These are phyloP conservation scores for Chionodraco myersi DNA, from an alignment of 2,113 vertebrate species.

Conservation along the genomic window DNA sequence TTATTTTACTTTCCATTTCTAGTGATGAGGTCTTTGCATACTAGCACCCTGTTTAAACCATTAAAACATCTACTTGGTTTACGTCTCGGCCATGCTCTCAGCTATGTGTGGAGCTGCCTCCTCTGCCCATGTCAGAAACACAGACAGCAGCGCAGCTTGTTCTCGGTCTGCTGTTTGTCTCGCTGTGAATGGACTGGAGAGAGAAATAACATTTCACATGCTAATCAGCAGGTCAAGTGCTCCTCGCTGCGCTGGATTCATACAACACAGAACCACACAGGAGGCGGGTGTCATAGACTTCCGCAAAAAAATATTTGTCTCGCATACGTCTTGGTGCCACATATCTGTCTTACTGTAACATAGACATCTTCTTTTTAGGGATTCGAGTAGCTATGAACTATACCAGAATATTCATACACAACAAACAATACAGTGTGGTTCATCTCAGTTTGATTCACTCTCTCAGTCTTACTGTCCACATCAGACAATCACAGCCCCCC, in stretches of 20 bases:
- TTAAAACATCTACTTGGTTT: too few species aligned
- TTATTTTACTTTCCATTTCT: too few species aligned
- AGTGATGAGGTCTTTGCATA: neutral
- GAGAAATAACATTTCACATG: slow-evolving; percentile 1
- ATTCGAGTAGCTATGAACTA: neutral
- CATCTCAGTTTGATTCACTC: slow-evolving; percentile 5
- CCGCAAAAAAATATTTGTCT: neutral
- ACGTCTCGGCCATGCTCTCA: neutral
- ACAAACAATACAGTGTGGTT: neutral
- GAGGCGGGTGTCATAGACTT: neutral
- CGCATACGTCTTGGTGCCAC: neutral
- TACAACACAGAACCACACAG: neutral
- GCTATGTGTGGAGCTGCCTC: neutral
- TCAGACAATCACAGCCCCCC: slow-evolving; percentile 24
- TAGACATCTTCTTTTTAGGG: neutral
- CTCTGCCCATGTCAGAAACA: neutral
- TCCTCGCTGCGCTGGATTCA: neutral
- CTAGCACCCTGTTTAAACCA: neutral
- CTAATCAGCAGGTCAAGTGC: slow-evolving; percentile 26
- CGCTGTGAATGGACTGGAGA: neutral
- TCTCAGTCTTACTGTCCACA: neutral
- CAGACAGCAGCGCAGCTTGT: neutral
- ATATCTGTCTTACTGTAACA: neutral
- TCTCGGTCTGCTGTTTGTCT: neutral
- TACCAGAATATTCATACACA: neutral